Evolutionary conservation across 92 coral and sea anemone genomes (phyloP).

Genomic region (Isaurus tuberculatus): DNA sequence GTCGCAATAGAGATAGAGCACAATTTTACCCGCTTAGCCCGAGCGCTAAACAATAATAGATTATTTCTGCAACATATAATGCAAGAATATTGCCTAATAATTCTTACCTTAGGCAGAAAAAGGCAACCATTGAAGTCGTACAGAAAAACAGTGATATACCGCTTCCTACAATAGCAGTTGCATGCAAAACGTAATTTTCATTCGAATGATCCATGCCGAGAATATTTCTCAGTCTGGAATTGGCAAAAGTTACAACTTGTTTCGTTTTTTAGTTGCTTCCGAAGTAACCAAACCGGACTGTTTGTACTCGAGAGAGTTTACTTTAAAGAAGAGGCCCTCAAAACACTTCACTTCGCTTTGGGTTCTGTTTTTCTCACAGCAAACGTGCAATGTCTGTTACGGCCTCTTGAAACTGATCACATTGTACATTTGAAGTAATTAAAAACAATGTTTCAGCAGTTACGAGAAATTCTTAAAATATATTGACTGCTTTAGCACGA

Average conservation of each 20-base stretch:
- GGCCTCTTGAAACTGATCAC: conserved; percentile 38
- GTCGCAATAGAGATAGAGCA: background rate
- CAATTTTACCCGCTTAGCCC: background rate
- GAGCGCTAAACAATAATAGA: background rate
- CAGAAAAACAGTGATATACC: conserved; percentile 84
- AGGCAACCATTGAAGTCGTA: conserved; percentile 63
- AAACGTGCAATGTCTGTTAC: background rate
- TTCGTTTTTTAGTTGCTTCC: background rate
- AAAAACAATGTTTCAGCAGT: conserved; percentile 31
- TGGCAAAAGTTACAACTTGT: background rate
- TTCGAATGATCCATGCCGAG: conserved; percentile 16
- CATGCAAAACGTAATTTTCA: conserved; percentile 59
- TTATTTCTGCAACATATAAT: background rate
- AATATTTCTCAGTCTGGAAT: background rate
- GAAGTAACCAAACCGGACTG: background rate
- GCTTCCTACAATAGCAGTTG: conserved; percentile 86
- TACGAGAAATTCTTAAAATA: conserved; percentile 12
- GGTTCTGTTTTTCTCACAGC: background rate
- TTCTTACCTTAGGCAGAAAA: conserved; percentile 78
- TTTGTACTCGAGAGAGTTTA: background rate
- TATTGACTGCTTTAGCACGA: conserved; percentile 10
- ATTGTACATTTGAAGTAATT: conserved; percentile 14
- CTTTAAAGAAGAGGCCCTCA: background rate
- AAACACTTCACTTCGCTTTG: background rate
- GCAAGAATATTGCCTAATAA: background rate